Evolutionary conservation across 1,140 invertebrate species (phyloP), one percentile per base, ranked within the genome.

Genomic region (Diabrotica undecimpunctata): DNA sequence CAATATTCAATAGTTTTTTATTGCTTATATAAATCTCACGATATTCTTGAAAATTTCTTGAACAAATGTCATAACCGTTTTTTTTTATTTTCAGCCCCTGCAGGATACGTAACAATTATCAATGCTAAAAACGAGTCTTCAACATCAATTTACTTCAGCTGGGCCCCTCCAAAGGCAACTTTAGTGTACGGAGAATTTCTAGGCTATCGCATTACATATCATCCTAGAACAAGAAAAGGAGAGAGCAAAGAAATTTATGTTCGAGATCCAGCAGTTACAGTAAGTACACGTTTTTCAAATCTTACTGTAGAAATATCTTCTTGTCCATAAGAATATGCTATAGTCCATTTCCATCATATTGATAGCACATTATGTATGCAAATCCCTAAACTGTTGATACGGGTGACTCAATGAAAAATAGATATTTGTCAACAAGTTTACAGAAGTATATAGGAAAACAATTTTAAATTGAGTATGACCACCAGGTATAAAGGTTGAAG

Each of bases 131-230:
- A 91, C 74, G 85, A 84, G 51, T 90, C 87, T 60, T 82, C 87
- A 62, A 87, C 85, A 37, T 85, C 87, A 39, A 83, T 92, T 65
- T 86, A 86, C 72, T 83, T 92, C 69, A 84, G 86, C 62, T 91
- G 89, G 89, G 83, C 85, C 69, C 83, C 89, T 57, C 90, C 90
- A 65, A 83, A 82, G 41, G 79, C 80, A 46, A 83, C 86, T 72
- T 88, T 87, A 57, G 87, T 91, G 73, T 84, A 90, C 72, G 90
- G 90, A n/a, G 89, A 91, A 79, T 91, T 91, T 78, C 80, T 90
- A 8, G 90, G 90, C 62, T 91, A 91, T 78, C 82, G 86, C 66
- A 86, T 91, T 61, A 83, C 87, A 51, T 90, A 88, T 79, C 79
- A 84, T 62, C 87, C 85, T 59, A 81, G 86, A 64, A 86, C 87